Evolutionary conservation across 37 sponge, comb jelly and placozoan genomes (phyloP).

Genomic region (Lycopodina hypogea): DNA sequence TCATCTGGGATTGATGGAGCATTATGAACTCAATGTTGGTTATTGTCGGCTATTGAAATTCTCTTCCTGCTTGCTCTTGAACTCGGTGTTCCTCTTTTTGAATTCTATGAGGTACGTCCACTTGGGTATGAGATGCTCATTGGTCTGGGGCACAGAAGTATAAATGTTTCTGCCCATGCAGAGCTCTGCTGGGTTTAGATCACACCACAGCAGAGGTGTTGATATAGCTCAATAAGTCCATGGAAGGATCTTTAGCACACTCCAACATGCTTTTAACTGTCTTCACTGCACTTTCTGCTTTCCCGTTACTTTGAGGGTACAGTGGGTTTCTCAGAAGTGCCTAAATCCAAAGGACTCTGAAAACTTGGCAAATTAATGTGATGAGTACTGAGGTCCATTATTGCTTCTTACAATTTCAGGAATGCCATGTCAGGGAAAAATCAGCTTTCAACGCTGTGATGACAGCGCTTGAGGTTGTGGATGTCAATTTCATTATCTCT

Average conservation of each 20-base stretch:
- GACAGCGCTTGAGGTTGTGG: slow-evolving; percentile 37
- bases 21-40: slow-evolving; percentile 15
- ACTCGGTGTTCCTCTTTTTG: not conserved
- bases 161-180: slow-evolving; percentile 36
- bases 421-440: slow-evolving; percentile 34
- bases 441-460: slow-evolving; percentile 15
- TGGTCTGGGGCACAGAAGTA: slow-evolving; percentile 41
- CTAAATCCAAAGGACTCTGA: slow-evolving; percentile 23
- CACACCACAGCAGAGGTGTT: slow-evolving; percentile 64
- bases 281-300: slow-evolving; percentile 43
- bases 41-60: slow-evolving; percentile 45
- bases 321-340: slow-evolving; percentile 51
- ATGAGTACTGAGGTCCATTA: slow-evolving; percentile 43
- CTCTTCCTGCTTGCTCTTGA: slow-evolving; percentile 29
- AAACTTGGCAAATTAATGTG: slow-evolving; percentile 33
- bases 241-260: slow-evolving; percentile 13
- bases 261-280: slow-evolving; percentile 33
- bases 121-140: slow-evolving; percentile 24
- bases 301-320: slow-evolving; percentile 61
- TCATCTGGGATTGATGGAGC: slow-evolving; percentile 8
- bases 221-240: slow-evolving; percentile 43
- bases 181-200: slow-evolving; percentile 41
- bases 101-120: slow-evolving; percentile 45
- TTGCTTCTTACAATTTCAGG: slow-evolving; percentile 26
- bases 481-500: slow-evolving; percentile 21